phyloP scores from a whole-genome alignment of 2,797 vertebrate genomes.

The Sebastes umbrosus region DNA sequence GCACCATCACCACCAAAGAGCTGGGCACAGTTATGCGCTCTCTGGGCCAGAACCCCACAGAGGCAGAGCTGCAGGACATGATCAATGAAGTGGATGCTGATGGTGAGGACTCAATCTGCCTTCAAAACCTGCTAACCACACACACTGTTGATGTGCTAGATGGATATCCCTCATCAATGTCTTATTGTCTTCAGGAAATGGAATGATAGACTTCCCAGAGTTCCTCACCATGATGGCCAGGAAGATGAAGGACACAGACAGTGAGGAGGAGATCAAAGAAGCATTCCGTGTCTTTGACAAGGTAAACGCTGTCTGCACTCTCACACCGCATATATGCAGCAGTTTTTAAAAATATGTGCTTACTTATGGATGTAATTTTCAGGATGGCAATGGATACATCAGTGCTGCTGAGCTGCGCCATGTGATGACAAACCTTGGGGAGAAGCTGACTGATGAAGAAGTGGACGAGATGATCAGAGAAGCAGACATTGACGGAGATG shows the following conservation, averaged over 20 bases:
- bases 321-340: too few species aligned
- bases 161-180: not conserved
- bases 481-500: slow-evolving; percentile 99
- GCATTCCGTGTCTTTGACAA: slow-evolving; percentile 99
- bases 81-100: slow-evolving; percentile 99
- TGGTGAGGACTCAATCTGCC: slow-evolving; percentile 80
- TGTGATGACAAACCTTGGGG: slow-evolving; percentile 99
- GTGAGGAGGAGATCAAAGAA: slow-evolving; percentile 99
- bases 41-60: slow-evolving; percentile 97
- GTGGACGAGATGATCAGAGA: slow-evolving; percentile 99
- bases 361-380: not conserved
- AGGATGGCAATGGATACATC: slow-evolving; percentile 99
- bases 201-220: slow-evolving; percentile 99
- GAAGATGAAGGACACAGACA: slow-evolving; percentile 99
- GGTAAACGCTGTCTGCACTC: slow-evolving; percentile 72
- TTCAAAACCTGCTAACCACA: not conserved
- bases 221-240: slow-evolving; percentile 99
- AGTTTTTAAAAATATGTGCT: not conserved
- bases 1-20: slow-evolving; percentile 99
- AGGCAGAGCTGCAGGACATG: slow-evolving; percentile 99
- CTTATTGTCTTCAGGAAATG: slow-evolving; percentile 86
- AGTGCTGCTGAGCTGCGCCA: slow-evolving; percentile 98
- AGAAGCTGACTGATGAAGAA: slow-evolving; percentile 98
- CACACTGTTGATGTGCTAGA: not conserved
- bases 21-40: slow-evolving; percentile 98